Evolutionary conservation across 2,797 vertebrate species (phyloP).

Genomic region (Galaxias olidus): DNA sequence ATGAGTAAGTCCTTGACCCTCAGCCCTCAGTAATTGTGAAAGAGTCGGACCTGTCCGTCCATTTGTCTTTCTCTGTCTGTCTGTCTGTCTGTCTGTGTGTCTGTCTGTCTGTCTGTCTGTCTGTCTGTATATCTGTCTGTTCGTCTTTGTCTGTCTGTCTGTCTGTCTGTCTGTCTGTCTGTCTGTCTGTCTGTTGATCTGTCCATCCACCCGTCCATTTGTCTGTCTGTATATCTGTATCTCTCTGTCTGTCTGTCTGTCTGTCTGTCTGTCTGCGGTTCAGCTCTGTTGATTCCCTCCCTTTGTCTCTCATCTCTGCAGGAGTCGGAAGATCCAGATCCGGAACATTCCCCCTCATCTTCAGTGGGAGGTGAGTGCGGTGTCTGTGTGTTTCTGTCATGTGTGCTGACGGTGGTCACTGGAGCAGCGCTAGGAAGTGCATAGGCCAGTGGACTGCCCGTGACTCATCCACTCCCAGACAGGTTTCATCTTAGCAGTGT

Average conservation of each 20-base stretch:
- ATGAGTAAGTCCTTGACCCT: slow-evolving; percentile 8
- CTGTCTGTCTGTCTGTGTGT: background rate
- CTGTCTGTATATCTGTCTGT: slow-evolving; percentile 7
- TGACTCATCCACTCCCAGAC: slow-evolving; percentile 43
- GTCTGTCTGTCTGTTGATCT: background rate
- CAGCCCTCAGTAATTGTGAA: no score
- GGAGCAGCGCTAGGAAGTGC: slow-evolving; percentile 53
- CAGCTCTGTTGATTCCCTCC: slow-evolving; percentile 61
- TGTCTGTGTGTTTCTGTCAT: background rate
- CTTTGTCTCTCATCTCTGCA: slow-evolving; percentile 75
- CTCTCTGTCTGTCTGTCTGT: background rate
- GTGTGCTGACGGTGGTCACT: slow-evolving; percentile 40
- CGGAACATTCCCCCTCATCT: slow-evolving; percentile 96
- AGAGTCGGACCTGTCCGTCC: no score
- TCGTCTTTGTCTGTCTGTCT: background rate
- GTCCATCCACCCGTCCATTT: no score
- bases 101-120: slow-evolving; percentile 5
- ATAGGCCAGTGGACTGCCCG: slow-evolving; percentile 48
- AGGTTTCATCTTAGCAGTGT: slow-evolving; percentile 7
- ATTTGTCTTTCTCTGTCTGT: no score
- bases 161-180: background rate
- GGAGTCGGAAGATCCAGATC: slow-evolving; percentile 97
- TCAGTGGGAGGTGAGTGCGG: slow-evolving; percentile 92
- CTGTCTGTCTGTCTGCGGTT: slow-evolving; percentile 37
- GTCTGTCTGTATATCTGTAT: background rate